These are phyloP conservation scores for Eulemur macaco DNA, from an alignment of 2,113 vertebrate species.

Conservation along the genomic window DNA sequence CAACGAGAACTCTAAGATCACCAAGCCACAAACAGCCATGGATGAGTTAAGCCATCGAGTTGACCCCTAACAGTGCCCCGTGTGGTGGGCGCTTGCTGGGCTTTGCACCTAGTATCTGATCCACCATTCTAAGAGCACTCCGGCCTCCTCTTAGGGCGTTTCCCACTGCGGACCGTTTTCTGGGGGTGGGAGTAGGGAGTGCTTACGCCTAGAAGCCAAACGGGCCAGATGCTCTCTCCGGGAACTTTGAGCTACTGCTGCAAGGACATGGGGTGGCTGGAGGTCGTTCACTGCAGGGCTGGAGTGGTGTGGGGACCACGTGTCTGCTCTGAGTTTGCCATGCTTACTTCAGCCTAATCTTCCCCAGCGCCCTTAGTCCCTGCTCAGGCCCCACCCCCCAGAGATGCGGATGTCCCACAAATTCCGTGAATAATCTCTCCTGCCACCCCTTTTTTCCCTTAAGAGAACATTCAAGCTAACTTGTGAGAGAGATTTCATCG, in stretches of 20 bases:
- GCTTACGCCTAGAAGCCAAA: neutral
- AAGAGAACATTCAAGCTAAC: neutral
- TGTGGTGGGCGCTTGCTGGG: neutral
- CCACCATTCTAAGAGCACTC: neutral
- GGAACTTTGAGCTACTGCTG: neutral
- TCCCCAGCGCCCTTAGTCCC: neutral
- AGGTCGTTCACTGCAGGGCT: neutral
- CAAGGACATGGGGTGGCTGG: neutral
- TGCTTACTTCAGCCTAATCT: neutral
- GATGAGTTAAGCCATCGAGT: neutral
- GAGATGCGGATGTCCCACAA: neutral
- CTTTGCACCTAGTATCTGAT: rapidly evolving
- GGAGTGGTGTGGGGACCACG: rapidly evolving
- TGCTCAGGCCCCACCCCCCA: neutral
- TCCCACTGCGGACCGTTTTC: neutral
- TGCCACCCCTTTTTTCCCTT: neutral
- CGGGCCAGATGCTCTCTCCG: neutral
- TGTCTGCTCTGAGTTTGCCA: neutral
- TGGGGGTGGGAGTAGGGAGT: neutral
- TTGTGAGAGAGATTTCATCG: neutral
- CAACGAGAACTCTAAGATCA: neutral
- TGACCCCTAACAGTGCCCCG: neutral
- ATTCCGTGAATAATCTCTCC: neutral
- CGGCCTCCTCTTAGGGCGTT: neutral
- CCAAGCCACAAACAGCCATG: neutral